These are phyloP conservation scores for Bruchidius siliquastri DNA, from an alignment of 2,888 invertebrate genomes.

Conservation along the genomic window DNA sequence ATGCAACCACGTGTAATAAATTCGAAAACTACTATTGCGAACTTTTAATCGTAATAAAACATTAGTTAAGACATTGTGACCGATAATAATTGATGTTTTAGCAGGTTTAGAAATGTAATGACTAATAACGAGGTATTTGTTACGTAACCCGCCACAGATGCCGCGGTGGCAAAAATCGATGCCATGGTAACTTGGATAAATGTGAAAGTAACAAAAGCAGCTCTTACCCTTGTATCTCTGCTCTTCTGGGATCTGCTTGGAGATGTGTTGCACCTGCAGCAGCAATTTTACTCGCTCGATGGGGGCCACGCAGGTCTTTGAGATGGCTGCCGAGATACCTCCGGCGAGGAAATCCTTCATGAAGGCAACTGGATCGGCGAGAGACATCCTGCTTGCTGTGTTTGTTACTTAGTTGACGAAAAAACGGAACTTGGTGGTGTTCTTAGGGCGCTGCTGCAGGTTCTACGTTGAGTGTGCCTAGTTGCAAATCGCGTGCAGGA, in stretches of 20 bases:
- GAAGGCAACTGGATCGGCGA: conserved; percentile 76
- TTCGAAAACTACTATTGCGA: neutral
- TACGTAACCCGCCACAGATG: neutral
- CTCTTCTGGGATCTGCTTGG: conserved; percentile 79
- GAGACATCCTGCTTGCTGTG: conserved; percentile 34
- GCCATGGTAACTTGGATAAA: neutral
- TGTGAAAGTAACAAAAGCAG: neutral
- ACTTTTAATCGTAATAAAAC: neutral
- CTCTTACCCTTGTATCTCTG: conserved; percentile 83
- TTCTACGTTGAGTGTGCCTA: neutral
- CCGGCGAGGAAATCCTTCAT: conserved; percentile 88
- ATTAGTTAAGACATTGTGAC: neutral
- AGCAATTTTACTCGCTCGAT: conserved; percentile 93
- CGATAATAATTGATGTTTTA: neutral
- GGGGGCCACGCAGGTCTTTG: conserved; percentile 91
- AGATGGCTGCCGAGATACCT: conserved; percentile 87
- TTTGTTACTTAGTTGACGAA: conserved; percentile 1
- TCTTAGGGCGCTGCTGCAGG: neutral
- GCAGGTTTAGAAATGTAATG: neutral
- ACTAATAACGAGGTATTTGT: neutral
- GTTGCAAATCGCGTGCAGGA: conserved; percentile 53
- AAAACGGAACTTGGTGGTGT: conserved; percentile 2
- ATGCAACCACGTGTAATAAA: neutral
- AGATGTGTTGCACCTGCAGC: conserved; percentile 90
- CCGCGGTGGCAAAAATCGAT: neutral